Base-by-base conservation (phyloP, 1,140 invertebrate genomes). In the Elymnias hypermnestra region DNA sequence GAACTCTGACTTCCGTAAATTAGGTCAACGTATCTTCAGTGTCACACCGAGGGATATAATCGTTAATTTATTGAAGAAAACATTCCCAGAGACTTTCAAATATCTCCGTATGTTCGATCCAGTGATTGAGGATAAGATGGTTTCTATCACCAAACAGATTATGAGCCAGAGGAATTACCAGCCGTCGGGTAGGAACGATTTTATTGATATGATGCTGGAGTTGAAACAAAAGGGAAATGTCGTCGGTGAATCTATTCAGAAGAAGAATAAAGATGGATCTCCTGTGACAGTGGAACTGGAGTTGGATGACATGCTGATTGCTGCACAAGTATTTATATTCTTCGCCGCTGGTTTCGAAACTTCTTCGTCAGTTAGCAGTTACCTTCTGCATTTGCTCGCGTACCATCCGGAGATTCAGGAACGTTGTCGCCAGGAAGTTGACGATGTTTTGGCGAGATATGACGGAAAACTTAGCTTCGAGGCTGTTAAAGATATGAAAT, bases 311-410 rank as follows among this genome's bases (percentile, higher is more conserved):
- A 18, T 29, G 5, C 2, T 56, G 1, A 10, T 56, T 0, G 21
- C 39, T n/a, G 47, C 53, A 7, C 53, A 56, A 25, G 39, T 42
- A 1, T 56, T 47, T 28, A n/a, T 44, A 14, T 55, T 55, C 10
- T 45, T 55, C 10, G 28, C 36, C 1, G 52, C 44, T 12, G 52
- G 52, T 12, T 56, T 56, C 21, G 53, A 56, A 19, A 56, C 53
- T 9, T 56, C 53, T 6, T 56, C 53, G 1, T 14, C 35, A 2
- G 35, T 45, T 0, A 36, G 33, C 8, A 54, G 52, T 19, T 44
- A 28, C 17, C 14, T 47, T 6, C 22, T 54, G 0, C 45, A 54
- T 18, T 6, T 26, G 22, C 23, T 54, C 1, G 52, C 52, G 1
- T 48, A 36, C 8, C 22, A 54, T 21, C 40, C 45, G 9, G 45